Percentiles rank a stretch among this genome's conserved stretches.
phyloP scores from a whole-genome alignment of 2,888 invertebrate species.

The Apamea anceps region DNA sequence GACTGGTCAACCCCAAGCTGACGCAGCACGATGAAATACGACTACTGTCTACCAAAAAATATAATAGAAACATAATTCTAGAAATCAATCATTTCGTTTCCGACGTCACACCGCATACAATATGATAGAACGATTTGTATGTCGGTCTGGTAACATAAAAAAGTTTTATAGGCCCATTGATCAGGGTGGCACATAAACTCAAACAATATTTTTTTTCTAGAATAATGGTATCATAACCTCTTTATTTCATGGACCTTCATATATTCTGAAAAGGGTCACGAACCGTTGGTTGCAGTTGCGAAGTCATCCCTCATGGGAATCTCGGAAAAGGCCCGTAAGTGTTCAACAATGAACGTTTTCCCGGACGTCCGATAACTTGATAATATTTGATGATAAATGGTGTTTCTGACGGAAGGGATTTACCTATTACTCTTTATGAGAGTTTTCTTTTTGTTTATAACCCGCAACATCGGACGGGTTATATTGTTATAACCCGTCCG shows the following conservation, averaged over 20 bases:
- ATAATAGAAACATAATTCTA: constrained; percentile 32
- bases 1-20: constrained; percentile 39
- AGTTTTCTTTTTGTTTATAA: constrained; percentile 9
- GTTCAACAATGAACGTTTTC: constrained; percentile 30
- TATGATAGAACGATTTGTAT: constrained; percentile 11
- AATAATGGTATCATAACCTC: neutral
- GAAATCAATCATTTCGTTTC: constrained; percentile 54
- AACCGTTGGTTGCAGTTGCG: constrained; percentile 46
- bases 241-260: constrained; percentile 17
- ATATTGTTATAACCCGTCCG: too few relatives aligned
- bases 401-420: constrained; percentile 5
- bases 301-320: constrained; percentile 54
- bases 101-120: constrained; percentile 9
- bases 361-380: constrained; percentile 9
- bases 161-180: constrained; percentile 6
- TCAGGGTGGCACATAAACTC: constrained; percentile 6
- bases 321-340: constrained; percentile 17
- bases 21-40: constrained; percentile 38
- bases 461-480: too few relatives aligned
- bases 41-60: constrained; percentile 27
- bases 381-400: constrained; percentile 45
- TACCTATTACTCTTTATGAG: neutral
- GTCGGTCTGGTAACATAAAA: constrained; percentile 4
- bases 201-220: neutral
- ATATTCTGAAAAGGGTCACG: constrained; percentile 56